Evolutionary conservation across 2,113 vertebrate genomes (phyloP).

Genomic region (Trichomycterus rosablanca): DNA sequence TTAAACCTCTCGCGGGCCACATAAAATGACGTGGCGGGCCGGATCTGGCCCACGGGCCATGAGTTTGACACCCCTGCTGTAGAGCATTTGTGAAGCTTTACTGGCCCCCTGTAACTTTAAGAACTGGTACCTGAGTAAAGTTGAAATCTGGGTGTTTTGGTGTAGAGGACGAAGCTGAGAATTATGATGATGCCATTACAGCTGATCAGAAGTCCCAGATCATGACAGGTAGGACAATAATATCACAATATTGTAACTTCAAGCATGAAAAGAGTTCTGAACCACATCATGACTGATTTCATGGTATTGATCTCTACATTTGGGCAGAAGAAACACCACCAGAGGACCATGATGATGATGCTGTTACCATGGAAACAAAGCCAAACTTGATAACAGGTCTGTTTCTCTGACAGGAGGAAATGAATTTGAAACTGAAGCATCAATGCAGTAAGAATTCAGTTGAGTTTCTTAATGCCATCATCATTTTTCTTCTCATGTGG

Average conservation of each 20-base stretch:
- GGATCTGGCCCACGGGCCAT: too few species aligned
- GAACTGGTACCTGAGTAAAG: too few species aligned
- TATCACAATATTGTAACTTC: neutral
- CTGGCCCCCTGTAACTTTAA: too few species aligned
- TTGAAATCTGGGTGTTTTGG: neutral
- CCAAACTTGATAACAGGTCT: too few species aligned
- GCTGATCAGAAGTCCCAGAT: neutral
- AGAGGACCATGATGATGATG: neutral
- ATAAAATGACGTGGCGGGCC: too few species aligned
- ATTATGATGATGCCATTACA: conserved; percentile 9
- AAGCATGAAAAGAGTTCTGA: neutral
- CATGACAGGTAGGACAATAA: conserved; percentile 8
- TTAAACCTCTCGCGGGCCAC: too few species aligned
- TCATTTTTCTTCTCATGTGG: neutral
- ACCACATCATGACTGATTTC: too few species aligned
- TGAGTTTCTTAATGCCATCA: neutral
- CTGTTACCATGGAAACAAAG: neutral
- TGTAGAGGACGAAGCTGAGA: conserved; percentile 2
- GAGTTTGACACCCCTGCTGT: too few species aligned
- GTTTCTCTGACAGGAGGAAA: too few species aligned
- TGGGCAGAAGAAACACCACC: too few species aligned
- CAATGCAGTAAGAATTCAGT: neutral
- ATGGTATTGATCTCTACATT: too few species aligned
- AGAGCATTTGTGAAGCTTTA: too few species aligned
- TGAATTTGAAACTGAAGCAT: neutral